A percentile compares a stretch with the other conserved stretches of the same genome.
Evolutionary conservation across 2,113 vertebrate species (phyloP).

Genomic region (Sinocyclocheilus anophthalmus): DNA sequence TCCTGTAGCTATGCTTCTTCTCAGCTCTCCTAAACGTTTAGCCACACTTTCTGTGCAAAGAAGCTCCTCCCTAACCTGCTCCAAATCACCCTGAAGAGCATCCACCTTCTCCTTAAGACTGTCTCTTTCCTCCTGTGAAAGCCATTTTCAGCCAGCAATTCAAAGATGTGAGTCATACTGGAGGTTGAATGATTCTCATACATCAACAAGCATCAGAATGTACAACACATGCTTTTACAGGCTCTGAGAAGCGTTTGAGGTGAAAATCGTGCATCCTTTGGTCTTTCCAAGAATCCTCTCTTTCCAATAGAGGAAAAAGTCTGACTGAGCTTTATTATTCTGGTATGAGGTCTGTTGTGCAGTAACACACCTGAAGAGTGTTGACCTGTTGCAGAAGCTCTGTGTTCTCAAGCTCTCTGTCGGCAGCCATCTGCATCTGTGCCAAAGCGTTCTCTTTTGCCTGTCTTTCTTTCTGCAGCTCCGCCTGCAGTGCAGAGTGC

Average conservation of each 20-base stretch:
- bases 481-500: constrained; percentile 74
- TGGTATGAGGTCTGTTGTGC: background rate
- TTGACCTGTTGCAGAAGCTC: constrained; percentile 73
- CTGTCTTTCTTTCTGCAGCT: constrained; percentile 79
- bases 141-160: background rate
- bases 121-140: constrained; percentile 74
- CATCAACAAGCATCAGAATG: background rate
- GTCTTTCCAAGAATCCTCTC: background rate
- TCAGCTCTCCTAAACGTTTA: constrained; percentile 72
- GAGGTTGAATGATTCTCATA: background rate
- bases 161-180: background rate
- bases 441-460: constrained; percentile 74
- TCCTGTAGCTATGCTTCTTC: constrained; percentile 72
- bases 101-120: constrained; percentile 76
- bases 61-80: constrained; percentile 65
- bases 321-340: background rate
- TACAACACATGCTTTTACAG: background rate
- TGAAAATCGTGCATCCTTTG: background rate
- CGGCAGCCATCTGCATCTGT: constrained; percentile 73
- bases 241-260: background rate
- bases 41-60: constrained; percentile 75
- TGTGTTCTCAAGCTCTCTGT: constrained; percentile 75
- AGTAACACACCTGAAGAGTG: constrained; percentile 75
- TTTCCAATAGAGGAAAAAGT: background rate
- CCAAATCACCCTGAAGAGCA: constrained; percentile 75